Base-by-base conservation (phyloP, 2,113 vertebrate species). In the Syrrhaptes paradoxus region DNA sequence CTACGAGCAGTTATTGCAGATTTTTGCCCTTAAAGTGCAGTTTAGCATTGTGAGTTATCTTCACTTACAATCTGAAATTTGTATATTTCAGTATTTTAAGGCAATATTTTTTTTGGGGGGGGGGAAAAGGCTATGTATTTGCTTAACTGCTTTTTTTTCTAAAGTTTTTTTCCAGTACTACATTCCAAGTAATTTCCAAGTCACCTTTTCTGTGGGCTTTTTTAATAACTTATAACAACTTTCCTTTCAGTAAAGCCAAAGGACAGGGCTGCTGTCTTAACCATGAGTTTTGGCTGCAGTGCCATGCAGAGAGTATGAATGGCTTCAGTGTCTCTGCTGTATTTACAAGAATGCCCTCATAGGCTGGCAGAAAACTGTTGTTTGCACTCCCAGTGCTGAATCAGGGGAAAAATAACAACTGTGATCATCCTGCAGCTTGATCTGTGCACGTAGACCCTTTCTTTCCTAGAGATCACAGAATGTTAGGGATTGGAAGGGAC, bases 301-400 rank as follows among this genome's bases (percentile, higher is more conserved):
- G 73, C 79, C 43, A 9, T 86, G 7, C 29, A 26, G 28, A 26
- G 74, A 25, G 12, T 87, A 89, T 96, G 94, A 96, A 97, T 95
- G 95, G 91, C 84, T 80, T 89, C 86, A 93, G 86, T 95, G 86
- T 95, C 52, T 95, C 84, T 84, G 88, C 51, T 95, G 51, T 65
- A n/a, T 87, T 95, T 89, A 71, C 61, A 92, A 72, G 65, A 95
- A 81, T 52, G 76, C 73, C 87, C 76, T 92, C 86, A 87, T 52
- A 93, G 84, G 76, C 80, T 95, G 93, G 94, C 93, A 95, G 90
- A 91, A 72, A 84, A 81, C 26, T 81, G 18, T 54, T 86, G 41
- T 91, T 85, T 95, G 70, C 73, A 57, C 66, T 97, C 17, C 26
- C n/a, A 20, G 65, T 89, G 86, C 94, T 89, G 91, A 92, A 87